Evolutionary conservation across 2,888 invertebrate species (phyloP).

Genomic region (Philhelius pedissequus): DNA sequence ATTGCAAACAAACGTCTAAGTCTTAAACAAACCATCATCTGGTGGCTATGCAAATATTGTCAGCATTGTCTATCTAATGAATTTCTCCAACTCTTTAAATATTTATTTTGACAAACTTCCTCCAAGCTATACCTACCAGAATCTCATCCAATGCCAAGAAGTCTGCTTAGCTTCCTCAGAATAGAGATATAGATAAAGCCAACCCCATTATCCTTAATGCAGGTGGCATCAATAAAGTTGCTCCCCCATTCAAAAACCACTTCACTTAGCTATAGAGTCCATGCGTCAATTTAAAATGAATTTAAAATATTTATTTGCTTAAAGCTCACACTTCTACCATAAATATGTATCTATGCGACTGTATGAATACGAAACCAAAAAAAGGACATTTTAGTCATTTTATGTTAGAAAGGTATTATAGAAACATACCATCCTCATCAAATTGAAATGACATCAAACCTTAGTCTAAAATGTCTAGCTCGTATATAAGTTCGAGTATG

Average conservation of each 20-base stretch:
- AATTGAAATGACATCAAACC: slow-evolving; percentile 20
- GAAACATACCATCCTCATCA: neutral
- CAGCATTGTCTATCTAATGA: slow-evolving; percentile 27
- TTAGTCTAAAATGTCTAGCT: neutral
- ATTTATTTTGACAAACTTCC: slow-evolving; percentile 9
- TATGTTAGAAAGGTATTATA: neutral
- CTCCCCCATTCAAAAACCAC: neutral
- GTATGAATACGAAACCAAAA: too few species aligned
- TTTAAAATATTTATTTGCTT: slow-evolving; percentile 14
- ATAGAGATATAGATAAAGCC: neutral
- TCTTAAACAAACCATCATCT: neutral
- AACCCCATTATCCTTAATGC: neutral
- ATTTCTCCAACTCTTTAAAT: slow-evolving; percentile 31
- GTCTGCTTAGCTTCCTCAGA: neutral
- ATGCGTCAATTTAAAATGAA: slow-evolving; percentile 5
- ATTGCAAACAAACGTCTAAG: too few species aligned
- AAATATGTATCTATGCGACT: neutral
- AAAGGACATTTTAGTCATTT: too few species aligned
- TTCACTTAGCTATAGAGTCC: neutral
- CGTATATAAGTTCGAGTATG: too few species aligned
- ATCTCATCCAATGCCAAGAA: neutral
- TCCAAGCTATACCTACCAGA: neutral
- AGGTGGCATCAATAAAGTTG: neutral
- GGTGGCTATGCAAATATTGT: neutral
- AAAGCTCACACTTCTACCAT: neutral